These are phyloP conservation scores for Zaprionus bogoriensis DNA, from an alignment of 2,888 invertebrate genomes.

Conservation along the genomic window DNA sequence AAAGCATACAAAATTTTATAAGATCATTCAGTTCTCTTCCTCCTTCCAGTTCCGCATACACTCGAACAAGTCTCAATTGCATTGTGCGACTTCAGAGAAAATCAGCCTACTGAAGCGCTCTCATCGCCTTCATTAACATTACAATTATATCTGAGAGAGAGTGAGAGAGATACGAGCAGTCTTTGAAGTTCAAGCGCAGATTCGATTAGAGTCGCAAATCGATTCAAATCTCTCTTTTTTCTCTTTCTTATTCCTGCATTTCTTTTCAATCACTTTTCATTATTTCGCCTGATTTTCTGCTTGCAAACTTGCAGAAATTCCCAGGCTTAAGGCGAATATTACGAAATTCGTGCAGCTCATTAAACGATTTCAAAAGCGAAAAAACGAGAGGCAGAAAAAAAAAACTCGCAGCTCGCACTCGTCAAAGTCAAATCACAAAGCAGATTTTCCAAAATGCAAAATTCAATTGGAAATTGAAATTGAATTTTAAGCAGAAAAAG, in stretches of 20 bases:
- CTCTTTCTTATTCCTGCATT: slow-evolving; percentile 9
- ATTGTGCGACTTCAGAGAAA: slow-evolving; percentile 34
- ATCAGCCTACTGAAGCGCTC: slow-evolving; percentile 49
- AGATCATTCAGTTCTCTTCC: neutral
- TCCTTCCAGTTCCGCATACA: slow-evolving; percentile 3
- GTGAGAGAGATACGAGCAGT: no score
- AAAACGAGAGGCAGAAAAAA: neutral
- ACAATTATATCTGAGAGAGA: no score
- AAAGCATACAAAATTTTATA: neutral
- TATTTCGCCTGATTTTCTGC: slow-evolving; percentile 42
- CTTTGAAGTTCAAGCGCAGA: slow-evolving; percentile 56
- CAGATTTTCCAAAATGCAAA: slow-evolving; percentile 65
- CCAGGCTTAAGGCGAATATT: slow-evolving; percentile 50
- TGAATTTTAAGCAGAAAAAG: slow-evolving; percentile 51
- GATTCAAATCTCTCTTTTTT: slow-evolving; percentile 17
- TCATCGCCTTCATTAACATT: slow-evolving; percentile 38
- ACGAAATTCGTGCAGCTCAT: slow-evolving; percentile 71
- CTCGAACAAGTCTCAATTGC: slow-evolving; percentile 34
- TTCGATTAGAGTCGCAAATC: slow-evolving; percentile 38
- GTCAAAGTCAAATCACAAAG: slow-evolving; percentile 61
- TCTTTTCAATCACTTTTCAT: no score
- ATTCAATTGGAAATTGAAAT: slow-evolving; percentile 62
- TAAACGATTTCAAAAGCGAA: slow-evolving; percentile 67
- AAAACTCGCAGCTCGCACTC: no score
- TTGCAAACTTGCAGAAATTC: slow-evolving; percentile 65